Conservation (phyloP, 2,113 vertebrate genomes). For the Dicentrarchus labrax region DNA sequence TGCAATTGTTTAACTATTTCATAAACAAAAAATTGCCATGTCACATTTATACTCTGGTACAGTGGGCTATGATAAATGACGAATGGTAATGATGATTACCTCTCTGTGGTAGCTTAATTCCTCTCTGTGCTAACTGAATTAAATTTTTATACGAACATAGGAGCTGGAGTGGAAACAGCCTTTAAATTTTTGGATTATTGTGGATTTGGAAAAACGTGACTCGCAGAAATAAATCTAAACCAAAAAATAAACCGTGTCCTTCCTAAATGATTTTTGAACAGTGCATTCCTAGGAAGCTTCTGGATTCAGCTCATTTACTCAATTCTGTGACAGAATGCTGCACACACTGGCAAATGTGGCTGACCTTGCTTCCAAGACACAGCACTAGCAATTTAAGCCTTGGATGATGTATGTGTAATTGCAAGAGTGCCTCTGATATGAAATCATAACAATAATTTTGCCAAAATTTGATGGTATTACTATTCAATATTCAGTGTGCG, state of each 20-base stretch:
- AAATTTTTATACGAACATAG: constrained; percentile 25
- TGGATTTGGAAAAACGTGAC: constrained; percentile 1
- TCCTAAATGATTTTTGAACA: constrained; percentile 12
- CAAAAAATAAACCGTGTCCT: neutral
- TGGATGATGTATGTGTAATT: constrained; percentile 3
- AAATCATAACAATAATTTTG: neutral
- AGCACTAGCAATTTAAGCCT: neutral
- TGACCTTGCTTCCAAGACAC: constrained; percentile 4
- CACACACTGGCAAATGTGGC: neutral
- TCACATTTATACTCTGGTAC: constrained; percentile 48
- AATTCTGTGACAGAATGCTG: constrained; percentile 4
- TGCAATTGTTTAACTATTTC: constrained; percentile 42
- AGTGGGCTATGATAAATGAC: constrained; percentile 54
- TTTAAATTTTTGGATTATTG: neutral
- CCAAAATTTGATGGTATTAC: neutral
- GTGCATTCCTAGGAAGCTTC: neutral
- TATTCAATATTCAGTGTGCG: neutral
- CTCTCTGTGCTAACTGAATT: constrained; percentile 48
- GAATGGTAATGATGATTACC: constrained; percentile 56
- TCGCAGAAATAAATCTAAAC: neutral
- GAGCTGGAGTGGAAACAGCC: constrained; percentile 1
- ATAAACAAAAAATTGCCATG: constrained; percentile 32
- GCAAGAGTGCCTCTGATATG: neutral
- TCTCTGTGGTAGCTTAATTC: constrained; percentile 58
- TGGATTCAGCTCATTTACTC: constrained; percentile 14